Percentiles rank a stretch among this genome's conserved stretches.
phyloP scores from a whole-genome alignment of 1,140 invertebrate genomes.

The Philotrypesis tridentata region DNA sequence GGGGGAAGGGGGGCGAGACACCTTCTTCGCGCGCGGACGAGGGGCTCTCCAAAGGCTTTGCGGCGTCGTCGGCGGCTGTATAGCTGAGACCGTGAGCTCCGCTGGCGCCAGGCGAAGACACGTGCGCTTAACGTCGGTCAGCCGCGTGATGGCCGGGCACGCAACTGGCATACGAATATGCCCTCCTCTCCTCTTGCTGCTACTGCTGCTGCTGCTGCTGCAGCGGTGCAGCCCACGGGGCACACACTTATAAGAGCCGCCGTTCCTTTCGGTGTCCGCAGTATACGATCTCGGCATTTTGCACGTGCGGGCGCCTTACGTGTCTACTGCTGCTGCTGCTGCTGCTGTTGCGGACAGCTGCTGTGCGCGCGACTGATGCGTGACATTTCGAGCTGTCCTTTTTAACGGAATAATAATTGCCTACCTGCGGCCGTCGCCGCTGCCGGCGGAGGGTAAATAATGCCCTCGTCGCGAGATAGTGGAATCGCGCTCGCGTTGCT shows the following conservation, averaged over 20 bases:
- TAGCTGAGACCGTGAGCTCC: too few species aligned
- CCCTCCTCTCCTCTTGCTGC: background rate
- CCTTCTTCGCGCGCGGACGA: background rate
- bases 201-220: too few species aligned
- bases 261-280: too few species aligned
- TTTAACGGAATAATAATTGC: background rate
- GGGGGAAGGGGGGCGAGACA: background rate
- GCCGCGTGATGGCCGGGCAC: background rate
- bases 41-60: too few species aligned
- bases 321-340: background rate
- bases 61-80: too few species aligned
- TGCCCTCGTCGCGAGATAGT: too few species aligned
- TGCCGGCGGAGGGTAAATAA: too few species aligned
- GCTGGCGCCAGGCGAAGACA: too few species aligned
- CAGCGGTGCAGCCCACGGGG: too few species aligned
- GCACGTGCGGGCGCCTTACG: slow-evolving; percentile 9
- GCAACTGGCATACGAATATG: background rate
- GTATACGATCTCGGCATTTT: too few species aligned
- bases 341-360: slow-evolving; percentile 3
- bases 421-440: background rate
- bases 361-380: background rate
- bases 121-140: slow-evolving; percentile 51
- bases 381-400: background rate
- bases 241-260: background rate
- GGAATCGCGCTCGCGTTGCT: too few species aligned